These are phyloP conservation scores for Myxocyprinus asiaticus DNA, from an alignment of 2,113 vertebrate genomes.

Conservation along the genomic window DNA sequence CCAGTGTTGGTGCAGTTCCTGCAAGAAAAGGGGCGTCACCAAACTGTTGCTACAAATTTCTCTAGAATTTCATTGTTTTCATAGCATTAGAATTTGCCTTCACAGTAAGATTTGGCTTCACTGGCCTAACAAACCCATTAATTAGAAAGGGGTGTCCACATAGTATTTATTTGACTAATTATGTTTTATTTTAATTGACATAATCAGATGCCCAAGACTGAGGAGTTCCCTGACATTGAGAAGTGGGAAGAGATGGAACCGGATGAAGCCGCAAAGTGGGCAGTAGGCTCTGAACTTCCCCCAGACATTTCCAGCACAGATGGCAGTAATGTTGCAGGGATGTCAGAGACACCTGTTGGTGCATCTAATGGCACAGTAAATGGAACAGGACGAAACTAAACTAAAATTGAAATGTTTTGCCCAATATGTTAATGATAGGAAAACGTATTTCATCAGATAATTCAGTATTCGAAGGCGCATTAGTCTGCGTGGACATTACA, in stretches of 20 bases:
- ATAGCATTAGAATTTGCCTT: too few relatives aligned
- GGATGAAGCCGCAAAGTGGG: conserved; percentile 72
- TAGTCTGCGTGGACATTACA: too few relatives aligned
- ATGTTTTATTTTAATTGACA: not conserved
- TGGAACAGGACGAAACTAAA: conserved; percentile 55
- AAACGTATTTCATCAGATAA: too few relatives aligned
- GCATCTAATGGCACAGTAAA: conserved; percentile 22
- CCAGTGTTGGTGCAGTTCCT: too few relatives aligned
- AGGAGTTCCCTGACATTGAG: conserved; percentile 68
- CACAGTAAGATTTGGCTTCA: too few relatives aligned
- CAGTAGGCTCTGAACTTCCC: conserved; percentile 54
- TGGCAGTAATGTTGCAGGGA: not conserved
- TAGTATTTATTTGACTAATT: not conserved
- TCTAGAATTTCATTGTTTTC: too few relatives aligned
- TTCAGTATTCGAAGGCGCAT: too few relatives aligned
- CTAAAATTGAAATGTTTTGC: conserved; percentile 68
- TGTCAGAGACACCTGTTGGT: conserved; percentile 10
- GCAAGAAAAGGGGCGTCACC: too few relatives aligned
- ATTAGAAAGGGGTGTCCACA: not conserved
- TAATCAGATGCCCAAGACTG: conserved; percentile 61
- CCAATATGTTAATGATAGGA: conserved; percentile 37
- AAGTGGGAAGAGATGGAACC: conserved; percentile 71
- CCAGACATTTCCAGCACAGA: conserved; percentile 6
- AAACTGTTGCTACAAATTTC: too few relatives aligned
- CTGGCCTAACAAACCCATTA: not conserved